Conservation (phyloP, 1,140 invertebrate genomes). For the Glossosoma conforme region DNA sequence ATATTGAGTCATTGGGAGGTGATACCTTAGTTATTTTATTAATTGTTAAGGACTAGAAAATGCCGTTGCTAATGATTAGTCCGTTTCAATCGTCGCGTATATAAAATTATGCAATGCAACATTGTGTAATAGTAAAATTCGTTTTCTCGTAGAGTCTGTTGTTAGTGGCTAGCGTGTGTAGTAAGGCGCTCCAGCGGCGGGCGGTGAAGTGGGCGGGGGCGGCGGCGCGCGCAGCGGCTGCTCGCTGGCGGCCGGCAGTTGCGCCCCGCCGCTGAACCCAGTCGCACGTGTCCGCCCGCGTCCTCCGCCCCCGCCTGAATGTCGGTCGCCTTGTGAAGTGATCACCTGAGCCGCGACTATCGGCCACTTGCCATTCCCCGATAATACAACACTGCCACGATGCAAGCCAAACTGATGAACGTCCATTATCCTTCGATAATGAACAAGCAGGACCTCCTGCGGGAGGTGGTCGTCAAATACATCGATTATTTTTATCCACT, state of each 20-base stretch:
- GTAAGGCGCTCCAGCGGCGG: neutral
- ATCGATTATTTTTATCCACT: constrained; percentile 61
- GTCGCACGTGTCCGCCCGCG: constrained; percentile 33
- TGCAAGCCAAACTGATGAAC: constrained; percentile 52
- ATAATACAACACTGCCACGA: too few species aligned
- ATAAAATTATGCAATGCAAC: constrained; percentile 17
- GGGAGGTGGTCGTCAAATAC: constrained; percentile 61
- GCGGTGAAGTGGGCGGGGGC: constrained; percentile 3
- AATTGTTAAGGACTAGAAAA: too few species aligned
- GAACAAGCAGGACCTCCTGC: constrained; percentile 58
- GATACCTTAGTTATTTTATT: too few species aligned
- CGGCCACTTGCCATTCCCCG: too few species aligned
- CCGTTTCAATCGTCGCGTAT: neutral
- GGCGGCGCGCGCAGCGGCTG: constrained; percentile 34
- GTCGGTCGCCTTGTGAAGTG: constrained; percentile 23
- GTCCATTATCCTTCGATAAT: constrained; percentile 57
- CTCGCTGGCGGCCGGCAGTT: constrained; percentile 4
- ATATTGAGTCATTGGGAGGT: too few species aligned
- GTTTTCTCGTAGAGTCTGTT: constrained; percentile 9
- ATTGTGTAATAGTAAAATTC: constrained; percentile 21
- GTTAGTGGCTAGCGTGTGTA: neutral
- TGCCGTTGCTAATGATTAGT: too few species aligned
- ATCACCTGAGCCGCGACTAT: constrained; percentile 1
- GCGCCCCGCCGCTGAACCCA: constrained; percentile 17
- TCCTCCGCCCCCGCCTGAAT: constrained; percentile 35